Conservation (phyloP, 2,888 invertebrate species). For the Melanargia galathea region DNA sequence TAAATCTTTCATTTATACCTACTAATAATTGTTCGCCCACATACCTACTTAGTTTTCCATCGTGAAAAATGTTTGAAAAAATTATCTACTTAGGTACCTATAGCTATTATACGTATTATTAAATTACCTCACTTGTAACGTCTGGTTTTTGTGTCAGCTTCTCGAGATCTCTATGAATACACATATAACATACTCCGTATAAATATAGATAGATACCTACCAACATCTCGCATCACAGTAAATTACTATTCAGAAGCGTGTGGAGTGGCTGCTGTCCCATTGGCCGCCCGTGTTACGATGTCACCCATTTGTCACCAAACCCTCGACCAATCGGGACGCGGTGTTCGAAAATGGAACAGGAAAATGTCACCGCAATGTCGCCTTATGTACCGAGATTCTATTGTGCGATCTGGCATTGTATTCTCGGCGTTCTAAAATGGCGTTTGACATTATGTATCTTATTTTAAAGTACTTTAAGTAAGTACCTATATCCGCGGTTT, state of each 20-base stretch:
- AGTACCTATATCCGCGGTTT: background rate
- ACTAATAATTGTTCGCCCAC: too few species aligned
- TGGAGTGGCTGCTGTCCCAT: slow-evolving; percentile 50
- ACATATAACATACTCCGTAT: background rate
- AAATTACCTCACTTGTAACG: too few species aligned
- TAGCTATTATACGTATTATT: too few species aligned
- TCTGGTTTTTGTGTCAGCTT: too few species aligned
- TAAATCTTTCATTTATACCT: too few species aligned
- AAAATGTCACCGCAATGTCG: slow-evolving; percentile 68
- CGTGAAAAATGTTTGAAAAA: too few species aligned
- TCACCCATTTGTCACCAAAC: slow-evolving; percentile 81
- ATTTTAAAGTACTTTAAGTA: slow-evolving; percentile 22
- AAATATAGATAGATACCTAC: background rate
- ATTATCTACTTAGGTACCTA: too few species aligned
- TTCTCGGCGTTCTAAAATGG: slow-evolving; percentile 34
- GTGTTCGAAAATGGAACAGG: slow-evolving; percentile 62
- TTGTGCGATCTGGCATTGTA: slow-evolving; percentile 42
- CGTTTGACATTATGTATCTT: slow-evolving; percentile 13
- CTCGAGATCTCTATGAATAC: too few species aligned
- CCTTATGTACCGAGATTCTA: slow-evolving; percentile 54
- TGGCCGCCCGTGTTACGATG: slow-evolving; percentile 62
- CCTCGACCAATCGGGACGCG: slow-evolving; percentile 60
- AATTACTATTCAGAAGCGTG: slow-evolving; percentile 49
- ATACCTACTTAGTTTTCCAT: too few species aligned
- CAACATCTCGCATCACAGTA: slow-evolving; percentile 47